Base-by-base conservation (phyloP, 2,113 vertebrate genomes). In the Caretta caretta region DNA sequence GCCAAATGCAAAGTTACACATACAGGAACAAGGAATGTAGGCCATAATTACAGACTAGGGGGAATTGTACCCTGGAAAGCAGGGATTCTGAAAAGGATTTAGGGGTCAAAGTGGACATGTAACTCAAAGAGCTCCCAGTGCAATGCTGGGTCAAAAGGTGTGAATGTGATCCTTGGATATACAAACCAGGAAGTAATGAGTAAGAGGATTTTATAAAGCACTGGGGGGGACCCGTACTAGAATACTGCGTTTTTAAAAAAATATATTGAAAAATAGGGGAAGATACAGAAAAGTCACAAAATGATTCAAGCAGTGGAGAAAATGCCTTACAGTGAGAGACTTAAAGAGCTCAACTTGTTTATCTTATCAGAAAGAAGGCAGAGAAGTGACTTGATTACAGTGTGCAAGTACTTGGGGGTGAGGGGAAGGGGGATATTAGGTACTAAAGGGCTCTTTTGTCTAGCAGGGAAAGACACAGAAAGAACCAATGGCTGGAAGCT, bases 371-470 rank as follows among this genome's bases (percentile, higher is more conserved):
- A 75, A 92, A 80, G n/a, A 11, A 24, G 1, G 13, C 5, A 62
- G 16, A 31, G 29, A 29, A 13, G 6, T 8, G 25, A 5, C 0
- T 7, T 1, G 25, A 42, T 42, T 76, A 49, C 46, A n/a, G 20
- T n/a, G 46, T 1, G 38, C 29, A 5, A 57, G 13, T 35, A 86
- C 35, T n/a, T 59, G 49, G 16, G 48, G 0, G 0, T 42, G 50
- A 6, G 50, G 9, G 48, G 20, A 25, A 84, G 56, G 27, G 57
- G 11, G 51, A 88, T 0, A 69, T 69, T 35, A 35, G 31, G 14
- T n/a, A 17, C 62, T n/a, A n/a, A n/a, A 19, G 35, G 16, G 62
- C 29, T n/a, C 35, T 69, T 69, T 69, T 1, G 8, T 19, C 11
- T 35, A 69, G 7, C 31, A n/a, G 8, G 62, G 17, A 69, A 69